Evolutionary conservation across 2,797 vertebrate species (phyloP), one percentile per base, ranked within the genome.

Genomic region (Takifugu rubripes): DNA sequence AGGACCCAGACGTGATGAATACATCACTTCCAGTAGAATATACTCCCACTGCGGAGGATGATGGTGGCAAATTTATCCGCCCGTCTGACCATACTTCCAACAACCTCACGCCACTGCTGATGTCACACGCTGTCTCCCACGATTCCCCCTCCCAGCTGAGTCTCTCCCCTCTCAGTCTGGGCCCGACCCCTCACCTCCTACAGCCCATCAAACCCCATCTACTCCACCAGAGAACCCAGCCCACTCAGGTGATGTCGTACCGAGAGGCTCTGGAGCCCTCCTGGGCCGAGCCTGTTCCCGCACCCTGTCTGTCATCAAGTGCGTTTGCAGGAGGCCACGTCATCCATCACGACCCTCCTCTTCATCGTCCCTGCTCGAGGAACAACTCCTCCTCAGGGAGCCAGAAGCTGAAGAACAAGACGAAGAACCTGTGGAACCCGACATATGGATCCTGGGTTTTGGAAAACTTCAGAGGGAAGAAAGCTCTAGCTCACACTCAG

Each of bases 1-100:
- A 97, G 95, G 94, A 97, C 64, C 93, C 94, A 16, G 93, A 95
- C 81, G 95, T 98, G 75, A 93, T 95, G 73, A 94, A 94, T 77
- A 95, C 92, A 0, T 89, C 91, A 29, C 83, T 98, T 24, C 94
- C 93, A 7, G 59, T 94, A 54, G 94, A 95, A 68, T 91, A 91
- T 8, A 63, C 85, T 6, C 93, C 93, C 0, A 56, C 78, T 9
- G 57, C 88, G 25, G 94, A 95, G 42, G 93, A 96, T 1, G 91
- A 94, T 31, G 85, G 91, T 3, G 54, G 76, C 59, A 88, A 76
- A 0, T 81, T 91, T 21, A 83, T 89, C 67, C 89, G 84, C 26
- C 91, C 93, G n/a, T 68, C 82, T 47, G 75, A 74, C 42, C 91
- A 87, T 64, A 80, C 88, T 72, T 86, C 93, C 56, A 80, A 81